Evolutionary conservation across 2,113 vertebrate genomes (phyloP).

Genomic region (Istiophorus platypterus): DNA sequence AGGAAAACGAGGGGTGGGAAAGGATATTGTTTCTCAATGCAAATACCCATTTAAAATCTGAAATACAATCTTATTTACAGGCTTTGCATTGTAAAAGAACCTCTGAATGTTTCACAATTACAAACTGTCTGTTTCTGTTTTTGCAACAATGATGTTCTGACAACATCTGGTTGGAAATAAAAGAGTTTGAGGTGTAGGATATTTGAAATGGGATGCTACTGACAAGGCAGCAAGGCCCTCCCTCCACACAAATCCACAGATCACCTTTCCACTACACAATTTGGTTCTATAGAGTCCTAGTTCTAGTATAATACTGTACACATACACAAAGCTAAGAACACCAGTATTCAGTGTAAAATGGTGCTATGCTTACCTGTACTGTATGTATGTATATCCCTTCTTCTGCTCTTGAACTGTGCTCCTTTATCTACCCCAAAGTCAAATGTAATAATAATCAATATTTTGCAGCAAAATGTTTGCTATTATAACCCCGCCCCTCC

Average conservation of each 20-base stretch:
- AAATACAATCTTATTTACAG: slow-evolving; percentile 46
- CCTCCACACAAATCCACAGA: slow-evolving; percentile 50
- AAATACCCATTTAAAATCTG: slow-evolving; percentile 36
- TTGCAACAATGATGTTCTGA: slow-evolving; percentile 30
- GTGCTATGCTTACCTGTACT: slow-evolving; percentile 83
- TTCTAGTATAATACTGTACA: slow-evolving; percentile 72
- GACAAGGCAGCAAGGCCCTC: slow-evolving; percentile 23
- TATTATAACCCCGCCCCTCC: slow-evolving; percentile 64
- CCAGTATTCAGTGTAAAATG: slow-evolving; percentile 80
- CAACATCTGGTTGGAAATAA: slow-evolving; percentile 21
- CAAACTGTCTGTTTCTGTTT: slow-evolving; percentile 38
- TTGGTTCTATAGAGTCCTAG: slow-evolving; percentile 61
- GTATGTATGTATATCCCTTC: slow-evolving; percentile 76
- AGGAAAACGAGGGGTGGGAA: slow-evolving; percentile 63
- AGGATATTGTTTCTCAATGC: slow-evolving; percentile 35
- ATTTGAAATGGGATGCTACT: slow-evolving; percentile 50
- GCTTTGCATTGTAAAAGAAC: slow-evolving; percentile 47
- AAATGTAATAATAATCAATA: slow-evolving; percentile 79
- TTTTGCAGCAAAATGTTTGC: slow-evolving; percentile 81
- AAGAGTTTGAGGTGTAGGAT: slow-evolving; percentile 54
- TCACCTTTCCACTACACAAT: slow-evolving; percentile 61
- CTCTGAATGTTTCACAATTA: slow-evolving; percentile 56
- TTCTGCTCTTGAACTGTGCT: slow-evolving; percentile 79
- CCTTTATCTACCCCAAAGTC: slow-evolving; percentile 81
- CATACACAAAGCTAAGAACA: slow-evolving; percentile 72